Percentiles rank a stretch among this genome's conserved stretches.
phyloP scores from a whole-genome alignment of 2,113 vertebrate genomes.

The Hemiscyllium ocellatum region DNA sequence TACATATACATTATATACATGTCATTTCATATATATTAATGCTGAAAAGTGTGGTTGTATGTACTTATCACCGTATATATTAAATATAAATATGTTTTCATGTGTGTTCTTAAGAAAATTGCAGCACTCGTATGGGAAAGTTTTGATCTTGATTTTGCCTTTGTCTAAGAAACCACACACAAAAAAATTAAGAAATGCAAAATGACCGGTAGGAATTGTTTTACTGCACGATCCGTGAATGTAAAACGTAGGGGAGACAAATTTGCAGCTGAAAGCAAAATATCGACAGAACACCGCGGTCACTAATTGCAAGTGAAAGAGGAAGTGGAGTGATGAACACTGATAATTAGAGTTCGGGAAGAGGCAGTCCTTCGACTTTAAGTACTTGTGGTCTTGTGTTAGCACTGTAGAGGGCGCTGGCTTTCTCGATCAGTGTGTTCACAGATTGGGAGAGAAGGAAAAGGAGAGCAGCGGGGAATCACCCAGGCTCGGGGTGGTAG shows the following conservation, averaged over 20 bases:
- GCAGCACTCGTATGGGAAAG: neutral
- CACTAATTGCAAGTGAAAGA: neutral
- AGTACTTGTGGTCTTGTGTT: neutral
- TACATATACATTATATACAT: too few species aligned
- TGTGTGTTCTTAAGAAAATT: neutral
- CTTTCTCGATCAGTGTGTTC: neutral
- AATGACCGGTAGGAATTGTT: neutral
- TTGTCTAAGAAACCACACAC: neutral
- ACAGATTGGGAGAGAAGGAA: neutral
- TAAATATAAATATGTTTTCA: neutral
- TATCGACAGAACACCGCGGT: neutral
- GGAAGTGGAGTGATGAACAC: neutral
- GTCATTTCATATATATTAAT: neutral
- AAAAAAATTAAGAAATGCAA: neutral
- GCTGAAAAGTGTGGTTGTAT: neutral
- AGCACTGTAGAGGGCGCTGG: slow-evolving; percentile 7
- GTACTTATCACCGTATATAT: neutral
- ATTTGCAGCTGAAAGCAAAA: neutral
- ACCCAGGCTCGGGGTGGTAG: neutral
- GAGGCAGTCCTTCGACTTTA: neutral
- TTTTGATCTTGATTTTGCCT: neutral
- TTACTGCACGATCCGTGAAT: neutral
- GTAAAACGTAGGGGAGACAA: neutral
- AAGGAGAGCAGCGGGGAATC: neutral
- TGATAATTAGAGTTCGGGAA: neutral